phyloP scores from a whole-genome alignment of 2,113 vertebrate species.

The Scartelaos histophorus region DNA sequence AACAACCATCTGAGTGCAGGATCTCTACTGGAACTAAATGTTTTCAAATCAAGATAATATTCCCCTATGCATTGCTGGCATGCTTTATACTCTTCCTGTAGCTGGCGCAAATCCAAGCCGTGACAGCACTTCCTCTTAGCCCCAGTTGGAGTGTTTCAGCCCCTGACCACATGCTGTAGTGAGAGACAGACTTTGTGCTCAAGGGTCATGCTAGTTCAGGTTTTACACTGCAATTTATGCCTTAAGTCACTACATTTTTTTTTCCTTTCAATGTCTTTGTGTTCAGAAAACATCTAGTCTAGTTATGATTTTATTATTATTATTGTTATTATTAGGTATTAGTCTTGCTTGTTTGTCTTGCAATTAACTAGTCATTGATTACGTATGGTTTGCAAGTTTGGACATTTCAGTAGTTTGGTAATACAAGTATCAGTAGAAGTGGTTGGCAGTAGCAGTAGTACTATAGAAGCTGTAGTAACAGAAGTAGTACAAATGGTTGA shows the following conservation, averaged over 20 bases:
- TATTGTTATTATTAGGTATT: no score
- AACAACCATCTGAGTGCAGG: constrained; percentile 68
- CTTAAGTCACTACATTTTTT: not conserved
- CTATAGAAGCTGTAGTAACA: not conserved
- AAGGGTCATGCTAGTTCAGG: not conserved
- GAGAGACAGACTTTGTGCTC: not conserved
- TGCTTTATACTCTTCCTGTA: constrained; percentile 56
- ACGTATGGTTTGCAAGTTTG: not conserved
- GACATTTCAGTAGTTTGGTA: not conserved
- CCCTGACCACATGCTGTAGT: constrained; percentile 6
- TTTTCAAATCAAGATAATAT: constrained; percentile 77
- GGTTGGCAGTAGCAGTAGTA: not conserved
- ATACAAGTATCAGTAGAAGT: not conserved
- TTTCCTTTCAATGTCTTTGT: not conserved
- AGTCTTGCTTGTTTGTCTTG: not conserved
- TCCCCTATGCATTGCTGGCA: constrained; percentile 71
- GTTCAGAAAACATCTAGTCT: not conserved
- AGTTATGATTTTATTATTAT: not conserved
- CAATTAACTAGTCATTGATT: not conserved
- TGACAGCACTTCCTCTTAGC: constrained; percentile 55
- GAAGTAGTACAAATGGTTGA: not conserved
- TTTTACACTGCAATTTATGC: not conserved
- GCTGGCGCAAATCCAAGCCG: constrained; percentile 49
- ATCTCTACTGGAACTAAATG: constrained; percentile 77
- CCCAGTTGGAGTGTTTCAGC: not conserved